Evolutionary conservation across 2,888 invertebrate genomes (phyloP), one percentile per base, ranked within the genome.

Genomic region (Ophioninae sp.): DNA sequence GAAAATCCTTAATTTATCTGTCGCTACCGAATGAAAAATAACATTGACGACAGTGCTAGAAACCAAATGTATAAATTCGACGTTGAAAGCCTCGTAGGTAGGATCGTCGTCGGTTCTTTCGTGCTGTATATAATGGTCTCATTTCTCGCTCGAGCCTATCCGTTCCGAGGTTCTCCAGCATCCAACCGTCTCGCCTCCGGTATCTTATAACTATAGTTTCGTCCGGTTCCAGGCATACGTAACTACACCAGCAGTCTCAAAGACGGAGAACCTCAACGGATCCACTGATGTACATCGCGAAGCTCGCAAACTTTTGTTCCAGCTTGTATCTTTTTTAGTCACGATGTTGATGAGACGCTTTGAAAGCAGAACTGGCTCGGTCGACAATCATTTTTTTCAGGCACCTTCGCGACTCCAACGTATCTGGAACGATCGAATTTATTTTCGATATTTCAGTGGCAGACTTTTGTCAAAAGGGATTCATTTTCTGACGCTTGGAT

Each of bases 151-250:
- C 68, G 61, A 69, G 69, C n/a, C 69, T 74, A 73, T 78, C 73
- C 74, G 41, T 68, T 30, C 68, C 41, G 41, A 62, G 78, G 50
- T 57, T 77, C 64, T 59, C 70, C 68, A 65, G 73, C 68, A 74
- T 67, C 75, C 62, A 59, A 69, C 78, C 74, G 73, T 74, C 82
- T 78, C 74, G 78, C 78, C 82, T 78, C 61, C 57, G 62, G 74
- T 74, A 75, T 74, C 50, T 50, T 73, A 69, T 44, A 67, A 41
- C 72, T 73, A 76, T 67, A 67, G 57, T 56, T 65, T 56, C 10
- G 50, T 64, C 57, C 59, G 67, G 50, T 73, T 73, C 61, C 62
- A 81, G 72, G 77, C 81, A 77, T 62, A 68, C 77, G 77, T 82
- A 78, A 82, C 78, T 69, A 21, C 69, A 37, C 56, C 50, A 67